Evolutionary conservation across 2,113 vertebrate species (phyloP).

Genomic region (Halcyon senegalensis): DNA sequence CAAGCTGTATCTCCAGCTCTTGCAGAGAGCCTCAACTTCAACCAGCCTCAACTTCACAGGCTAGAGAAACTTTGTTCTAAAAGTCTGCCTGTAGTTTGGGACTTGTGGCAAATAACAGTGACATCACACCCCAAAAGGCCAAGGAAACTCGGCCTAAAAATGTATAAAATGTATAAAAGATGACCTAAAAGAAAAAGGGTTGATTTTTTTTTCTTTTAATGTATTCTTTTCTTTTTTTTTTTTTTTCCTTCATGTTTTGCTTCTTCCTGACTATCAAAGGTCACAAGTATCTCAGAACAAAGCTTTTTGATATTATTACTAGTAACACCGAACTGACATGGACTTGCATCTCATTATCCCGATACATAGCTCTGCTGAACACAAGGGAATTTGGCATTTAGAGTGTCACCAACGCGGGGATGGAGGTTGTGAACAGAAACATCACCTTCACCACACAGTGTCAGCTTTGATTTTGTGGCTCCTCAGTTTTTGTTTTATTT

Average conservation of each 20-base stretch:
- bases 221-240: rapidly evolving
- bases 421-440: neutral
- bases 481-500: neutral
- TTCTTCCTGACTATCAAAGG: neutral
- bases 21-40: too few species aligned
- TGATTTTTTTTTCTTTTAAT: neutral
- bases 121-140: neutral
- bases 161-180: neutral
- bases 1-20: neutral
- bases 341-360: neutral
- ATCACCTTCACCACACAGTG: rapidly evolving
- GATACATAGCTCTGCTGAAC: neutral
- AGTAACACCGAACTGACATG: neutral
- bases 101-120: neutral
- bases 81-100: neutral
- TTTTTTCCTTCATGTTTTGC: neutral
- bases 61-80: neutral
- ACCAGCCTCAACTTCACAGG: neutral
- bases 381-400: neutral
- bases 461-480: neutral
- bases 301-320: neutral
- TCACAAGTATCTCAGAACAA: neutral
- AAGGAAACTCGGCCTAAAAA: neutral
- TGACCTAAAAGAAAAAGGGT: neutral
- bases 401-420: neutral